Conservation (phyloP, 2,113 vertebrate species). For the Osmerus eperlanus region DNA sequence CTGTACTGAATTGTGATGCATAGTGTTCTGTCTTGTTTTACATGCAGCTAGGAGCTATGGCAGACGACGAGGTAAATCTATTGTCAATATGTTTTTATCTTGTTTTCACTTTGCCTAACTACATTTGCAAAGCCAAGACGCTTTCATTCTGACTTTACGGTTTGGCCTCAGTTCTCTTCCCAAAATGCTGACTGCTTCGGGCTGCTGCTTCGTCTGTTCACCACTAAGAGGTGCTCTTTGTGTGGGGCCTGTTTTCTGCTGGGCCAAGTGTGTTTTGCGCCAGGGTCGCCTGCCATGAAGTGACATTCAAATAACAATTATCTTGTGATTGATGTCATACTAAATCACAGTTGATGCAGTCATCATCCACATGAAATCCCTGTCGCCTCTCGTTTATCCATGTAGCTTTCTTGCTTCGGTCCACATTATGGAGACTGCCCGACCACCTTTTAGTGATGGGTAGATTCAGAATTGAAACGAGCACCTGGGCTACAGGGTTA, state of each 20-base stretch:
- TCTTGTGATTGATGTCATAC: no score
- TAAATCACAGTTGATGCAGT: no score
- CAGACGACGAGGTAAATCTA: conserved; percentile 95
- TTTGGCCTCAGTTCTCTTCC: conserved; percentile 18
- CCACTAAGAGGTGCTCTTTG: not conserved
- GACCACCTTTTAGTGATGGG: no score
- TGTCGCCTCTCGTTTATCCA: no score
- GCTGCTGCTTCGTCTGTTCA: not conserved
- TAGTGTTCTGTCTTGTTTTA: conserved; percentile 78
- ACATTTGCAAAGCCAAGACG: conserved; percentile 18
- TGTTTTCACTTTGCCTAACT: conserved; percentile 9
- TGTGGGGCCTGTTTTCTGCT: not conserved
- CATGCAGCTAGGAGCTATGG: conserved; percentile 99
- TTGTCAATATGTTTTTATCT: conserved; percentile 30
- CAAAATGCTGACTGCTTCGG: not conserved
- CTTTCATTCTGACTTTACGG: conserved; percentile 24
- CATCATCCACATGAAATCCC: no score
- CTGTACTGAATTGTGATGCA: conserved; percentile 35
- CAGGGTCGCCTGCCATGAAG: no score
- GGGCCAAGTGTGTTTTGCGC: not conserved
- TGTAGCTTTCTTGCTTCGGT: no score
- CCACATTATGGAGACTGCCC: no score
- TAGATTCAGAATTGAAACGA: no score
- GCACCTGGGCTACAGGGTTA: no score
- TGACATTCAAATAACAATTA: not conserved